Evolutionary conservation across 2,888 invertebrate species (phyloP), one percentile per base, ranked within the genome.

Genomic region (Aphelenchoides bicaudatus): DNA sequence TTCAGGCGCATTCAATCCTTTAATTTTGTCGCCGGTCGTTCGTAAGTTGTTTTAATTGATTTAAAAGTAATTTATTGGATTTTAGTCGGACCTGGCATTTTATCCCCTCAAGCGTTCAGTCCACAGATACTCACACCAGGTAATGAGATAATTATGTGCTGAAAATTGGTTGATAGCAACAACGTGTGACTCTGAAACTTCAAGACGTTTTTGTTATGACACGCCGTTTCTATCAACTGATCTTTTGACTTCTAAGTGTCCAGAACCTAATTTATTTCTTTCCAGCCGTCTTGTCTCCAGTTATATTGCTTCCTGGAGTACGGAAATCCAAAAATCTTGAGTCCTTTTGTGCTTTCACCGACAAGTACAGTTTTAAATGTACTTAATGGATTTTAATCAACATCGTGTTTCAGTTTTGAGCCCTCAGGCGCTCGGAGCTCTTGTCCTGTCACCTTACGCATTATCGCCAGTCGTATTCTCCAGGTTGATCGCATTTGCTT

Each of bases 391-490:
- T 43, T 6, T 6, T 19, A 43, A 43, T 43, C n/a, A 21, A 10
- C 16, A 43, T 43, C 23, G 43, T 21, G 25, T 19, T 21, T 21
- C 71, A 49, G 72, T 77, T 34, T 59, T 72, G 1, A 75, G 75
- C n/a, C 77, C 77, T 38, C 73, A 74, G 54, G 64, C 65, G 19
- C 63, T 77, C 21, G 73, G 71, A 53, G 76, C 73, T 27, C 63
- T 77, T 21, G 72, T 75, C 1, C 59, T 77, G 5, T 72, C 72
- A 3, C 77, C 77, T 5, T 73, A 75, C 47, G 76, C 76, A 0
- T 56, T 77, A 6, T 73, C 73, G 8, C 77, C 77, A 21, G 47
- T 76, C 28, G 59, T 76, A 21, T 72, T 73, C 52, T 70, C 70
- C 6, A 73, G 73, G 58, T 63, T 76, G 27, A 66, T 67, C 30